Conservation (phyloP, 2,797 vertebrate species). For the Acrossocheilus fasciatus region DNA sequence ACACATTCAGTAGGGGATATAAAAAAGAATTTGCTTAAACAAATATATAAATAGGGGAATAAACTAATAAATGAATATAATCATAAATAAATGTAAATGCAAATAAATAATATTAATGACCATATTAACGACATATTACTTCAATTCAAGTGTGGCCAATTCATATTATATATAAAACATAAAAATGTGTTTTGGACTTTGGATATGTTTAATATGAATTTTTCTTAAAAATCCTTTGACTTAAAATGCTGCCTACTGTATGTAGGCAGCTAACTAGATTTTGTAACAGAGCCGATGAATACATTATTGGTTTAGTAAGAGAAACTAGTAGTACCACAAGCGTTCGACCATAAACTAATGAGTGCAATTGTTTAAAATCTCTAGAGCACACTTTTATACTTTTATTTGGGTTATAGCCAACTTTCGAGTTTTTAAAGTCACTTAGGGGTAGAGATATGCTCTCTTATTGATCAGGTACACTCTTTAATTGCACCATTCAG, state of each 20-base stretch:
- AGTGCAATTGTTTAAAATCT: constrained; percentile 49
- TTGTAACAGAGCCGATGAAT: neutral
- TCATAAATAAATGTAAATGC: neutral
- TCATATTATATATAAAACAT: too few relatives aligned
- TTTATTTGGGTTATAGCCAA: constrained; percentile 20
- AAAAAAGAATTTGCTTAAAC: neutral
- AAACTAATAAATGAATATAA: neutral
- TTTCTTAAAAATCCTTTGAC: neutral
- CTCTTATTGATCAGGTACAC: constrained; percentile 29
- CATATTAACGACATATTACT: too few relatives aligned
- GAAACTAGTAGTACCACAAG: neutral
- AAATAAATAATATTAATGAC: neutral
- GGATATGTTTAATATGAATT: neutral
- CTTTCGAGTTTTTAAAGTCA: constrained; percentile 29
- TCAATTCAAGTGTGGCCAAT: too few relatives aligned
- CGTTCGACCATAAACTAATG: neutral
- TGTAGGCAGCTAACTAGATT: neutral
- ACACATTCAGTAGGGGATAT: neutral
- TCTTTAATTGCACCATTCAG: constrained; percentile 22
- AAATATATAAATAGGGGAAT: neutral
- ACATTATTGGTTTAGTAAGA: neutral
- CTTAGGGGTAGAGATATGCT: constrained; percentile 15
- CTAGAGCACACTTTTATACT: neutral
- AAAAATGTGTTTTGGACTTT: too few relatives aligned
- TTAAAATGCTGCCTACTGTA: neutral